A percentile compares a stretch with the other conserved stretches of the same genome.
These are phyloP conservation scores for Bombus impatiens DNA, from an alignment of 1,140 invertebrate genomes.

Conservation along the genomic window DNA sequence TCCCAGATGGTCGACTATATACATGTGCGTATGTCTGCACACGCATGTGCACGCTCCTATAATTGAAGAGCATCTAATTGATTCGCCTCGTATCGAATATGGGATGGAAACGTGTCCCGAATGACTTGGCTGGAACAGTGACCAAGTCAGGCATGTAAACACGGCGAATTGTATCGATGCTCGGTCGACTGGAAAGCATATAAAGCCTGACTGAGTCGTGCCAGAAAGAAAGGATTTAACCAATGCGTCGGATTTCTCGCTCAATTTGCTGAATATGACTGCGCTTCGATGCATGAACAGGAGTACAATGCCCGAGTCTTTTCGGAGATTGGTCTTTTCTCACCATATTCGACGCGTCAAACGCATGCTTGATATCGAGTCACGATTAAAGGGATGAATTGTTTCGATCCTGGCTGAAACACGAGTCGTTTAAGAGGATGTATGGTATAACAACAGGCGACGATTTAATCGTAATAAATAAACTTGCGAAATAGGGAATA, in stretches of 20 bases:
- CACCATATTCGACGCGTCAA: not conserved
- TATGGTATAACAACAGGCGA: not conserved
- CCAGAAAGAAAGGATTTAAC: conserved; percentile 42
- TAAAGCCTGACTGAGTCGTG: not conserved
- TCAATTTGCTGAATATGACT: conserved; percentile 1
- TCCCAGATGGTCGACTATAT: conserved; percentile 27
- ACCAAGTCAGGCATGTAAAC: conserved; percentile 41
- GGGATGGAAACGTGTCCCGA: conserved; percentile 50
- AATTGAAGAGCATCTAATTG: conserved; percentile 64
- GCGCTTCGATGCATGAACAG: not conserved
- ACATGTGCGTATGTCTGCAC: not conserved
- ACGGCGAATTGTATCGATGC: conserved; percentile 40
- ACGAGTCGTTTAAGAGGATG: fast-evolving
- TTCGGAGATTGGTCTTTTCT: not conserved
- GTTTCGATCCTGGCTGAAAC: not conserved
- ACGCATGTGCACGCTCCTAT: conserved; percentile 30
- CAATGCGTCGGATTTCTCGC: conserved; percentile 1
- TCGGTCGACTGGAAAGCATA: conserved; percentile 23
- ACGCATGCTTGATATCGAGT: not conserved
- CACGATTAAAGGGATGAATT: not conserved
- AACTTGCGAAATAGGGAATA: no score
- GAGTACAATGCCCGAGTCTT: not conserved
- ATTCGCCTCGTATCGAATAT: conserved; percentile 52
- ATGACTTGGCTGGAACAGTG: conserved; percentile 50
- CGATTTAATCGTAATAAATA: not conserved